These are phyloP conservation scores for Lepetodrilus schrolli DNA, from an alignment of 2,888 invertebrate species.

Conservation along the genomic window DNA sequence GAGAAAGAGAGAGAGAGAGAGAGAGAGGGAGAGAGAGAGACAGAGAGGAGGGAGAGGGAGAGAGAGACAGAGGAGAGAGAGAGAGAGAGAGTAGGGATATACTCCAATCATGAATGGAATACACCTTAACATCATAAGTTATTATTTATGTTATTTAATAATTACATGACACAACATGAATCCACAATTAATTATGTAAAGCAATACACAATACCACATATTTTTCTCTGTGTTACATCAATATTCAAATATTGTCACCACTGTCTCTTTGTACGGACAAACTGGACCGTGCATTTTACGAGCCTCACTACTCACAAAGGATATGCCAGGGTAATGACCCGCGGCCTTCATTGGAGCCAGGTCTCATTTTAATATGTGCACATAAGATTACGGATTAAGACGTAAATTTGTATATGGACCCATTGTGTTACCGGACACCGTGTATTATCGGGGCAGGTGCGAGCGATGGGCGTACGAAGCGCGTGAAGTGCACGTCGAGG, in stretches of 20 bases:
- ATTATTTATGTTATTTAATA: background rate
- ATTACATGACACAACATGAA: too few relatives aligned
- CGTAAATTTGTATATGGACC: background rate
- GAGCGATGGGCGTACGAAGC: background rate
- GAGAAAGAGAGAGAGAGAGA: background rate
- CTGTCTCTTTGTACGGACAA: too few relatives aligned
- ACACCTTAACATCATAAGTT: background rate
- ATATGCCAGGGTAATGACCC: too few relatives aligned
- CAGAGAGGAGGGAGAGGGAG: background rate
- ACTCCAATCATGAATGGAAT: background rate
- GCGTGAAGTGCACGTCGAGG: background rate
- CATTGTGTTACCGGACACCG: slow-evolving; percentile 7
- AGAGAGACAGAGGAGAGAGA: background rate
- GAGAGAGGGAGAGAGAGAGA: background rate
- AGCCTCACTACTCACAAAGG: too few relatives aligned
- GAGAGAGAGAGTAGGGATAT: background rate
- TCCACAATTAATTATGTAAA: too few relatives aligned
- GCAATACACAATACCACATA: too few relatives aligned
- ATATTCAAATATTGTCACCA: too few relatives aligned
- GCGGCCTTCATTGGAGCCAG: too few relatives aligned
- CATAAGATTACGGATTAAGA: slow-evolving; percentile 1
- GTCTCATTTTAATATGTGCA: background rate
- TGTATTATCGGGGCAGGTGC: slow-evolving; percentile 1
- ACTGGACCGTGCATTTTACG: too few relatives aligned
- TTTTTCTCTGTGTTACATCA: too few relatives aligned